Percentiles rank a stretch among this genome's conserved stretches.
These are phyloP conservation scores for Zaprionus bogoriensis DNA, from an alignment of 2,888 invertebrate species.

Conservation along the genomic window DNA sequence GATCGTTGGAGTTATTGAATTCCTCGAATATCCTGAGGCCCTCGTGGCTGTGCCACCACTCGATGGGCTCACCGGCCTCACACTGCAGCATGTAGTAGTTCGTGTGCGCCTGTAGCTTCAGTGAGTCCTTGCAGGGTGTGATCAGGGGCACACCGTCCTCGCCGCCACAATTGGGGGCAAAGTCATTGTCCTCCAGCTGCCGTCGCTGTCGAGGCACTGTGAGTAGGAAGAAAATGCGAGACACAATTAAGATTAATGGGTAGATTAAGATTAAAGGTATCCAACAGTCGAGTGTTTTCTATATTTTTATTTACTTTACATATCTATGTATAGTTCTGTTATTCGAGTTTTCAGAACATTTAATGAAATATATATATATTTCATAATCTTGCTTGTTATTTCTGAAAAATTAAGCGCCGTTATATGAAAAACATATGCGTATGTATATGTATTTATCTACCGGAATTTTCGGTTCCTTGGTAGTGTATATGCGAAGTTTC, in stretches of 20 bases:
- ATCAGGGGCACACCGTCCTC: slow-evolving; percentile 80
- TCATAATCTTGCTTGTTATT: too few species aligned
- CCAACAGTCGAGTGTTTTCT: too few species aligned
- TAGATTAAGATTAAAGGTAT: too few species aligned
- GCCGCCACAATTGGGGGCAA: slow-evolving; percentile 70
- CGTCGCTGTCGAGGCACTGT: slow-evolving; percentile 71
- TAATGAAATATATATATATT: too few species aligned
- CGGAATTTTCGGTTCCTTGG: too few species aligned
- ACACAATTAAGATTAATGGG: background rate
- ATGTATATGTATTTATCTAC: too few species aligned
- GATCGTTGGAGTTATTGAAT: slow-evolving; percentile 56
- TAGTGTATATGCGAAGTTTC: background rate
- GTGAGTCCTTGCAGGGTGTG: slow-evolving; percentile 77
- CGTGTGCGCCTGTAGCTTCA: slow-evolving; percentile 74
- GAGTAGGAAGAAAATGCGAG: background rate
- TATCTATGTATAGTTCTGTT: too few species aligned
- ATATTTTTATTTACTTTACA: too few species aligned
- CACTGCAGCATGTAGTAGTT: slow-evolving; percentile 83
- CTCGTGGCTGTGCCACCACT: slow-evolving; percentile 78
- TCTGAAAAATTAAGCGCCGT: too few species aligned
- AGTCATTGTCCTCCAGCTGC: slow-evolving; percentile 43
- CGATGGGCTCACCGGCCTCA: slow-evolving; percentile 82
- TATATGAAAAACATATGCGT: too few species aligned
- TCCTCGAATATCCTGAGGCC: background rate
- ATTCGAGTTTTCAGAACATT: too few species aligned